Conservation (phyloP, 1,140 invertebrate species). For the Penaeus vannamei region DNA sequence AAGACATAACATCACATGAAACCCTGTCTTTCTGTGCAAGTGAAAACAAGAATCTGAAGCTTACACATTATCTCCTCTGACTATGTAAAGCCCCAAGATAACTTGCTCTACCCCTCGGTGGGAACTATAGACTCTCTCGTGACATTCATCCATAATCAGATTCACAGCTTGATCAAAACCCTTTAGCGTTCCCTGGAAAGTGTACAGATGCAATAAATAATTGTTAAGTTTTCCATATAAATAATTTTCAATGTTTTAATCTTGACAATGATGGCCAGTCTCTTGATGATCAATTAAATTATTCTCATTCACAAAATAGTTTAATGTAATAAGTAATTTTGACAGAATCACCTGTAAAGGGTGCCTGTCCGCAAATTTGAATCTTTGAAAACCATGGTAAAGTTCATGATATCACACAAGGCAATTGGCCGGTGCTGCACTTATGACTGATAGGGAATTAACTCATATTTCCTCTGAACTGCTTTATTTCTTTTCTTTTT, state of each 20-base stretch:
- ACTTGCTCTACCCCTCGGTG: conserved; percentile 96
- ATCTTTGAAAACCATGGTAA: not conserved
- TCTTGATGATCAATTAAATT: no score
- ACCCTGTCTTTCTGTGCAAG: not conserved
- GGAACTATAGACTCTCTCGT: conserved; percentile 95
- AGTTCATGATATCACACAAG: no score
- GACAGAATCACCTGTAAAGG: no score
- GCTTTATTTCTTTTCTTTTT: no score
- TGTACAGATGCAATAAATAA: not conserved
- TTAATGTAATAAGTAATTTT: no score
- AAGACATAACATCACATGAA: not conserved
- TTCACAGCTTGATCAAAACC: conserved; percentile 99
- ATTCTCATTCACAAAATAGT: no score
- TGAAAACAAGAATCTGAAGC: conserved; percentile 68
- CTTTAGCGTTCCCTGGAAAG: conserved; percentile 84
- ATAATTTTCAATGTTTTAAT: no score
- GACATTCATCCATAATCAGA: conserved; percentile 96
- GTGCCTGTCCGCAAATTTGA: not conserved
- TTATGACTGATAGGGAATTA: no score
- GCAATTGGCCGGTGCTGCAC: no score
- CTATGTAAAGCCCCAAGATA: conserved; percentile 95
- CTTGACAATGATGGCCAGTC: not conserved
- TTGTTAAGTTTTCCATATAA: no score
- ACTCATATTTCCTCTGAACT: no score
- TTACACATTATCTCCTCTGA: conserved; percentile 97